Evolutionary conservation across 2,888 invertebrate genomes (phyloP).

Genomic region (Sturmia bella): DNA sequence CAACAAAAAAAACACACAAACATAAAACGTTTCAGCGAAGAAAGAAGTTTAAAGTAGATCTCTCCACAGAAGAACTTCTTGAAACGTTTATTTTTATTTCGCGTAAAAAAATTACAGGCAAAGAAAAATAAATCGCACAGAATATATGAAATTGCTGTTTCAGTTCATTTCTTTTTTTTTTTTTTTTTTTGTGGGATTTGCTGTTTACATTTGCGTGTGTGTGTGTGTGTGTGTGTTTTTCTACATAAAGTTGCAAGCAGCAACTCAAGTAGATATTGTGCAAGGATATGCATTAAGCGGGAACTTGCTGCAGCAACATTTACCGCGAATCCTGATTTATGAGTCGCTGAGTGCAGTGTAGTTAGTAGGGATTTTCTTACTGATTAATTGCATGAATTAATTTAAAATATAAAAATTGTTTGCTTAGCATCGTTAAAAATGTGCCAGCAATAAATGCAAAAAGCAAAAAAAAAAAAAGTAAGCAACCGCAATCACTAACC

Average conservation of each 20-base stretch:
- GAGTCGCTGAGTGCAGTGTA: conserved; percentile 65
- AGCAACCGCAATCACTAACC: conserved; percentile 61
- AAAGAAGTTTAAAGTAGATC: conserved; percentile 41
- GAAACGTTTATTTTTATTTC: conserved; percentile 16
- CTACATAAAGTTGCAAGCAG: conserved; percentile 32
- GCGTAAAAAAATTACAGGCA: conserved; percentile 28
- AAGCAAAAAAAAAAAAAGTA: too few relatives aligned
- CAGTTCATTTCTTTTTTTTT: conserved; percentile 6
- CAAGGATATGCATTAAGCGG: conserved; percentile 15
- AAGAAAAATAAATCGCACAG: conserved; percentile 16
- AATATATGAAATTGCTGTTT: conserved; percentile 32
- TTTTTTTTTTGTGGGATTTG: not conserved
- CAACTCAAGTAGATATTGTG: conserved; percentile 19
- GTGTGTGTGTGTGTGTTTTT: conserved; percentile 4
- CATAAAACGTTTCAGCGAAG: not conserved
- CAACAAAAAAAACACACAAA: conserved; percentile 25
- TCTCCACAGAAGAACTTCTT: conserved; percentile 13
- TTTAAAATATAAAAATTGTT: conserved; percentile 67
- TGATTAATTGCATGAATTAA: conserved; percentile 69
- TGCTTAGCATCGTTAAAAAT: conserved; percentile 63
- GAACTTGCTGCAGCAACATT: conserved; percentile 31
- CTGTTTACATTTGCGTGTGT: not conserved
- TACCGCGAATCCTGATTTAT: conserved; percentile 69
- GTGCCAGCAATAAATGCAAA: conserved; percentile 15
- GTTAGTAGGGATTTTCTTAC: conserved; percentile 67